Evolutionary conservation across 2,113 vertebrate species (phyloP).

Genomic region (Megalops atlanticus): DNA sequence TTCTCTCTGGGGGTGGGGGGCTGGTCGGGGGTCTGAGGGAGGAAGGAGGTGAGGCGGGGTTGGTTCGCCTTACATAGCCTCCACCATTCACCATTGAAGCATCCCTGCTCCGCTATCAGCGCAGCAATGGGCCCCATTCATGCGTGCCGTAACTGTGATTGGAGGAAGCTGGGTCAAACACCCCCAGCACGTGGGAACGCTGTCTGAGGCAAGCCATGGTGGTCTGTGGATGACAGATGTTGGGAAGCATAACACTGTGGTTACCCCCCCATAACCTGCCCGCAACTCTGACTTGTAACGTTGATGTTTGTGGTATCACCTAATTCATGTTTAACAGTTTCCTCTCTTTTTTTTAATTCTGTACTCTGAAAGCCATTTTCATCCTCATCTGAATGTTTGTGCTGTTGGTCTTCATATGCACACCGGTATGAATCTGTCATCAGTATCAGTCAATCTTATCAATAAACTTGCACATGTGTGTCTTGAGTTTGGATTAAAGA

Average conservation of each 20-base stretch:
- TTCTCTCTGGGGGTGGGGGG: slow-evolving; percentile 6
- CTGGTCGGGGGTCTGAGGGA: not conserved
- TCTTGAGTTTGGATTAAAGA: not conserved
- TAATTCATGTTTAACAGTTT: not conserved
- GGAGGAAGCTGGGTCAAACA: not conserved
- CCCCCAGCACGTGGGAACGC: not conserved
- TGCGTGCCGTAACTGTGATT: slow-evolving; percentile 1
- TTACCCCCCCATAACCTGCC: not conserved
- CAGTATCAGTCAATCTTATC: too few species aligned
- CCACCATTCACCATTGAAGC: slow-evolving; percentile 12
- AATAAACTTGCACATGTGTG: not conserved
- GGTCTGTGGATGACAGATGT: not conserved
- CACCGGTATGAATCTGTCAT: not conserved
- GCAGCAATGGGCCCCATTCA: slow-evolving; percentile 31
- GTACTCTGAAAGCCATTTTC: not conserved
- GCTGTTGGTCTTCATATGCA: not conserved
- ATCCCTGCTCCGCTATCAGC: slow-evolving; percentile 16
- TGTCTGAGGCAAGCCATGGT: not conserved
- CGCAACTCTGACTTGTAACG: not conserved
- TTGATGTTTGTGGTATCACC: not conserved
- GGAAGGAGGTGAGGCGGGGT: slow-evolving; percentile 28
- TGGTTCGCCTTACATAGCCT: slow-evolving; percentile 3
- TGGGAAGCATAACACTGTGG: not conserved
- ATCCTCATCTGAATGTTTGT: too few species aligned
- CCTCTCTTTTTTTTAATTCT: not conserved